Evolutionary conservation across 2,888 invertebrate species (phyloP).

Genomic region (Halictus ligatus): DNA sequence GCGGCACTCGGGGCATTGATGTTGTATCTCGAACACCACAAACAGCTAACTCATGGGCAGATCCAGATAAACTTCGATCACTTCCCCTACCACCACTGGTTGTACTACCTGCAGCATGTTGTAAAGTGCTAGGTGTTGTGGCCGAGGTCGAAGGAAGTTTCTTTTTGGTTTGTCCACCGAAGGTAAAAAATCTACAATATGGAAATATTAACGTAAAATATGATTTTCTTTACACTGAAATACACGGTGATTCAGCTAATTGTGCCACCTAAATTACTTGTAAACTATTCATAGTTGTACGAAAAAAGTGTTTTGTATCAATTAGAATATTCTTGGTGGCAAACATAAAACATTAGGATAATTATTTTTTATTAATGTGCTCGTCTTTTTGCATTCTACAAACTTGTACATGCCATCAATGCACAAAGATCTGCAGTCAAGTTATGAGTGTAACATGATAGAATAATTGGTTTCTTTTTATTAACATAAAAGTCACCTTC

Average conservation of each 20-base stretch:
- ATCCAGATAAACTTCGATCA: constrained; percentile 93
- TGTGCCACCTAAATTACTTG: no score
- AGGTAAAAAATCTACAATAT: constrained; percentile 92
- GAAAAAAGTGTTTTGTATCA: no score
- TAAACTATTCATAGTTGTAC: no score
- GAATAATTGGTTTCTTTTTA: no score
- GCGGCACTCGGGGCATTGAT: constrained; percentile 88
- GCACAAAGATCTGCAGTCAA: no score
- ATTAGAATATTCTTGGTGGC: no score
- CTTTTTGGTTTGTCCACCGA: constrained; percentile 94
- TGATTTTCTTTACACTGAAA: background rate
- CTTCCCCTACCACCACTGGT: constrained; percentile 89
- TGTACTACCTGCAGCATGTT: constrained; percentile 78
- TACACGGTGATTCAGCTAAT: background rate
- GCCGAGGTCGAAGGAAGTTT: constrained; percentile 88
- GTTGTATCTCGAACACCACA: constrained; percentile 88
- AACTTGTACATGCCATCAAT: no score
- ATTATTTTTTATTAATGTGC: no score
- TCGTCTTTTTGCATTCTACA: no score
- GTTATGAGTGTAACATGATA: no score
- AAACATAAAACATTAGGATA: no score
- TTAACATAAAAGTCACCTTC: no score
- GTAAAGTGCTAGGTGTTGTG: constrained; percentile 85
- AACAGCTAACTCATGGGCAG: constrained; percentile 92
- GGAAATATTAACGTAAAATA: background rate